Evolutionary conservation across 2,888 invertebrate species (phyloP).

Genomic region (Octonoba sinensis): DNA sequence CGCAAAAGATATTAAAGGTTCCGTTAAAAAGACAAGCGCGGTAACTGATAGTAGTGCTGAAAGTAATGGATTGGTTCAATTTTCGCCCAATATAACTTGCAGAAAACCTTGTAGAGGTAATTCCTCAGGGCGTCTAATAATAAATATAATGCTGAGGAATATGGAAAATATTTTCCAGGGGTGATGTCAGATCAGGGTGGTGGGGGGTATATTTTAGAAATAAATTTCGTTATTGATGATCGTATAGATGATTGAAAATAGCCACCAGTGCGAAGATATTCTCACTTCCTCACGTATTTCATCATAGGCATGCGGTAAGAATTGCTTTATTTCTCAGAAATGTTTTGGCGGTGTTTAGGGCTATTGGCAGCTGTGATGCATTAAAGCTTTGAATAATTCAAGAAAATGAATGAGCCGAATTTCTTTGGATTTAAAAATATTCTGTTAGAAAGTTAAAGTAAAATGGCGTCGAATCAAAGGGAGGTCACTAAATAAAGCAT

Average conservation of each 20-base stretch:
- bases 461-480: no score
- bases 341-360: neutral
- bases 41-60: constrained; percentile 5
- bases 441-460: no score
- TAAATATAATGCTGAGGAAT: constrained; percentile 5
- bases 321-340: neutral
- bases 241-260: constrained; percentile 17
- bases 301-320: constrained; percentile 1
- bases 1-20: constrained; percentile 11
- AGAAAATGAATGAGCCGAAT: neutral
- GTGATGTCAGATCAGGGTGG: no score
- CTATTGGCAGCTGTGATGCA: neutral
- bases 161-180: constrained; percentile 14
- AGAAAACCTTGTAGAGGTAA: constrained; percentile 31
- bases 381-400: neutral
- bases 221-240: constrained; percentile 5
- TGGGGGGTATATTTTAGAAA: no score
- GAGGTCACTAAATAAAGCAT: no score
- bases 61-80: constrained; percentile 37
- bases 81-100: constrained; percentile 35
- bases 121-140: constrained; percentile 21
- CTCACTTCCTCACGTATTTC: constrained; percentile 25
- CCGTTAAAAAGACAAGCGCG: constrained; percentile 29
- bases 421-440: no score
- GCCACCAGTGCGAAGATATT: constrained; percentile 11